phyloP scores from a whole-genome alignment of 2,888 invertebrate genomes.

The Cabera pusaria region DNA sequence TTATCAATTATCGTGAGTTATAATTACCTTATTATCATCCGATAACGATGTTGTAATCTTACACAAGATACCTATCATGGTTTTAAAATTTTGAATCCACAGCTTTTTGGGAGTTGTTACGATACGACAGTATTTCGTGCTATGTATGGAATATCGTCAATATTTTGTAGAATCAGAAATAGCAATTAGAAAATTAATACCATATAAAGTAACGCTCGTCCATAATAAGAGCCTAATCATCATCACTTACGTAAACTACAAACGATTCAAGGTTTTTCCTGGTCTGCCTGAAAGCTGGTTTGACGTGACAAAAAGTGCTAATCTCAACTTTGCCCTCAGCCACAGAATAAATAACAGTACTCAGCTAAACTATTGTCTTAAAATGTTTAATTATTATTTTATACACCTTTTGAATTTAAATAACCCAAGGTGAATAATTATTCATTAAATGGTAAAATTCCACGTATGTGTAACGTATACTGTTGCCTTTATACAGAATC shows the following conservation, averaged over 20 bases:
- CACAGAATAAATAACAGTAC: too few species aligned
- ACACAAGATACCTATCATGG: constrained; percentile 4
- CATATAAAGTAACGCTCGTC: constrained; percentile 9
- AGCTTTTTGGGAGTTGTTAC: too few species aligned
- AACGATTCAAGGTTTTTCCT: constrained; percentile 54
- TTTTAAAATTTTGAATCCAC: too few species aligned
- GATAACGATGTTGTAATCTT: constrained; percentile 16
- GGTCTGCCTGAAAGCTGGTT: constrained; percentile 39
- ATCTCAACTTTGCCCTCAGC: constrained; percentile 30
- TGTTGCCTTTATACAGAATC: too few species aligned
- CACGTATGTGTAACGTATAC: too few species aligned
- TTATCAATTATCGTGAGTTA: constrained; percentile 27
- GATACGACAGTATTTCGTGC: too few species aligned
- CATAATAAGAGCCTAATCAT: constrained; percentile 29
- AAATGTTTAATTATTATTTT: constrained; percentile 3
- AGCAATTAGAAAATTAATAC: too few species aligned
- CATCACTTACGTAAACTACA: constrained; percentile 34
- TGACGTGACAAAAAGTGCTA: constrained; percentile 34
- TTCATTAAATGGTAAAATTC: too few species aligned
- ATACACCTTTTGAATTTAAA: background rate
- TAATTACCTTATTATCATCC: constrained; percentile 25
- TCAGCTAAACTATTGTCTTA: constrained; percentile 23
- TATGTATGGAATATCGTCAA: too few species aligned
- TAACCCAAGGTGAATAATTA: too few species aligned
- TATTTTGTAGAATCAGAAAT: too few species aligned